Evolutionary conservation across 2,888 invertebrate genomes (phyloP), one percentile per base, ranked within the genome.

Genomic region (Drosophila suboccidentalis): DNA sequence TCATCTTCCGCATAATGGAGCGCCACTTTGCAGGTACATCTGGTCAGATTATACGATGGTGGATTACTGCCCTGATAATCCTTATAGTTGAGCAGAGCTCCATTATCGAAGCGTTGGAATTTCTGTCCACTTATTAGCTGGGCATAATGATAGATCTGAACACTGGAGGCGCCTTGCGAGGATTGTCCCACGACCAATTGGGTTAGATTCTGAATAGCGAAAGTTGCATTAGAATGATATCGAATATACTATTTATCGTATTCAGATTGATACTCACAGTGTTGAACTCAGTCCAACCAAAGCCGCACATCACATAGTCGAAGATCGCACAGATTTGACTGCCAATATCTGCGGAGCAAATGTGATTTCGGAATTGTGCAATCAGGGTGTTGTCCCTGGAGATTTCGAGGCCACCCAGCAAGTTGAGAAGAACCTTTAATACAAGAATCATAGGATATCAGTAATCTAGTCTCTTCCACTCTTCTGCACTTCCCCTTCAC

Each of bases 121-220:
- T 54, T n/a, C 4, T 19, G 65, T 3, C 84, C 80, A 3, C 67
- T 78, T 1, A 91, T 60, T 10, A 90, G 87, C 89, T 95, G 95
- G 3, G 92, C 92, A 80, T 92, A 95, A 85, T 95, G 95, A 13
- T 93, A 78, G 1, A 94, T 70, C 78, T 94, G 94, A 71, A 92
- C 92, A 4, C 92, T 91, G 1, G 94, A 93, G 0, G 93, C 72
- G 0, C 74, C 94, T 94, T 34, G 94, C 93, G 4, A 95, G 95
- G 62, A 93, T 90, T 76, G 95, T 94, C 0, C 94, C 93, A 11
- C 87, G 60, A 96, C 94, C 0, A 95, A 93, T 0, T 95, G 94
- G 50, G 95, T 82, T 60, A 95, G 91, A 0, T 94, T 93, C 91
- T 96, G 29, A 1, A 26, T 1, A 32, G 17, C 10, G 17, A 13